Percentiles rank a stretch among this genome's conserved stretches.
Evolutionary conservation across 2,888 invertebrate genomes (phyloP).

Genomic region (Leptinotarsa haldemani): DNA sequence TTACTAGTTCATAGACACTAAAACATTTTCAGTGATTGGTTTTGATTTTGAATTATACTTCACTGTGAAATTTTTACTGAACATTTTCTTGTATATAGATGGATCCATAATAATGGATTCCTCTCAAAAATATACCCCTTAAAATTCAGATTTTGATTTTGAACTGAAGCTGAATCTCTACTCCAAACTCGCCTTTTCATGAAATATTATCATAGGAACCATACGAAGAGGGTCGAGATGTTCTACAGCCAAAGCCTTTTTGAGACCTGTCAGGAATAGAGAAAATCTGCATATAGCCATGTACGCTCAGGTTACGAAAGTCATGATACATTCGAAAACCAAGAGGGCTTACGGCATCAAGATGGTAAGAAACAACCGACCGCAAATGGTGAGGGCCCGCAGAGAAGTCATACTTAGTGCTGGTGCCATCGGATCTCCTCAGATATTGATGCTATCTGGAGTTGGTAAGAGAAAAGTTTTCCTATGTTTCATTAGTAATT

Average conservation of each 20-base stretch:
- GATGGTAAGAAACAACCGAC: slow-evolving; percentile 75
- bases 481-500: neutral
- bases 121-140: no score
- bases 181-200: neutral
- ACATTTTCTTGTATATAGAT: no score
- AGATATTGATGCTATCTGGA: slow-evolving; percentile 91
- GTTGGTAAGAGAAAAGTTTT: slow-evolving; percentile 62
- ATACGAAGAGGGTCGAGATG: slow-evolving; percentile 86
- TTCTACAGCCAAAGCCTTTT: slow-evolving; percentile 88
- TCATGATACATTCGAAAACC: slow-evolving; percentile 76
- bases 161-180: no score
- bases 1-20: no score
- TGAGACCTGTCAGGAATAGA: slow-evolving; percentile 82
- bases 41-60: neutral
- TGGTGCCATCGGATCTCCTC: slow-evolving; percentile 89
- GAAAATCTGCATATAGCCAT: slow-evolving; percentile 84
- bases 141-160: no score
- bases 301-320: slow-evolving; percentile 76
- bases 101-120: no score
- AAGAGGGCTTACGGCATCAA: slow-evolving; percentile 83
- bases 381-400: slow-evolving; percentile 76
- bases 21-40: no score
- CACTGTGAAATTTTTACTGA: neutral
- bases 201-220: slow-evolving; percentile 48
- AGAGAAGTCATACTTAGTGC: slow-evolving; percentile 88